Conservation (phyloP, 2,888 invertebrate genomes). For the Ommatoiulus sabulosus region DNA sequence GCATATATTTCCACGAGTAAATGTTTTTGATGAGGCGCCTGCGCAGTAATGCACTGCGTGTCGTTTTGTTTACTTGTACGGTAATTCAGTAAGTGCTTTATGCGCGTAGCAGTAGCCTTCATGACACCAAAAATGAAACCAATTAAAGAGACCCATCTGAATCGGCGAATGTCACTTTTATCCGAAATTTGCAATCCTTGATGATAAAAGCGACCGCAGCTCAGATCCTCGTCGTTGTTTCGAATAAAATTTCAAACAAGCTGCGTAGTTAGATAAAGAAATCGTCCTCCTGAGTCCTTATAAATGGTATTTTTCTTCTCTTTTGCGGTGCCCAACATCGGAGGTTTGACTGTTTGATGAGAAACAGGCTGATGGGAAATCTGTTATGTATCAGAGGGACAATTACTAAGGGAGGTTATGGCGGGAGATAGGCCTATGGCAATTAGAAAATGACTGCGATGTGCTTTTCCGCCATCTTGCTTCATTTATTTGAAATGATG, state of each 20-base stretch:
- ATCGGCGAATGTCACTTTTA: not conserved
- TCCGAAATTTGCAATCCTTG: not conserved
- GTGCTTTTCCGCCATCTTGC: constrained; percentile 35
- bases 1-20: not conserved
- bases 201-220: not conserved
- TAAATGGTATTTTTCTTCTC: not conserved
- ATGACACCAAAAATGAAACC: not conserved
- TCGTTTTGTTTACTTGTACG: not conserved
- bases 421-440: constrained; percentile 2
- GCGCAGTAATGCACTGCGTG: too few relatives aligned
- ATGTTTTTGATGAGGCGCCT: not conserved
- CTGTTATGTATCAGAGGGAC: not conserved
- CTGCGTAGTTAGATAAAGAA: constrained; percentile 22
- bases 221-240: not conserved
- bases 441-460: constrained; percentile 6
- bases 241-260: not conserved
- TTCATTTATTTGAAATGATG: constrained; percentile 45
- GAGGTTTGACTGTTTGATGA: not conserved
- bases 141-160: not conserved
- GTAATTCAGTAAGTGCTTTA: not conserved
- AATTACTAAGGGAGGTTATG: constrained; percentile 28
- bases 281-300: constrained; percentile 7
- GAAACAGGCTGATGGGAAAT: not conserved
- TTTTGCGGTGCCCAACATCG: not conserved
- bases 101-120: not conserved